Percentiles rank a stretch among this genome's conserved stretches.
These are phyloP conservation scores for Elephantulus edwardii DNA, from an alignment of 2,113 vertebrate genomes.

Conservation along the genomic window DNA sequence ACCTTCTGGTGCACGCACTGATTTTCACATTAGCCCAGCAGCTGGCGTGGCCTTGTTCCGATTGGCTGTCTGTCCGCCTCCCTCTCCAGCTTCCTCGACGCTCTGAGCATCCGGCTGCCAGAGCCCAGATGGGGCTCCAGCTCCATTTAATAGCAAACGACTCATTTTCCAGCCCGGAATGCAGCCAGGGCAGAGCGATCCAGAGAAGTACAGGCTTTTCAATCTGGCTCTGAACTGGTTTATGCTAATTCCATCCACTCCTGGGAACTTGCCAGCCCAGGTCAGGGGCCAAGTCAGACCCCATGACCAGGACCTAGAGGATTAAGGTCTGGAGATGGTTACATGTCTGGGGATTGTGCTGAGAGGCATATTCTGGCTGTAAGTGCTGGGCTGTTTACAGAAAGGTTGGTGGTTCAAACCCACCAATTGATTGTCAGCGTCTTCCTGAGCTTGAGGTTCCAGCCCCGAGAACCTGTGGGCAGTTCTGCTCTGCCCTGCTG, in stretches of 20 bases:
- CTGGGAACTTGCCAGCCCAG: background rate
- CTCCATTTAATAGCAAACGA: conserved; percentile 69
- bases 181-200: conserved; percentile 55
- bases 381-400: no score
- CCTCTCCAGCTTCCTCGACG: conserved; percentile 76
- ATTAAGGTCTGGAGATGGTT: no score
- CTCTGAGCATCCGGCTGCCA: conserved; percentile 67
- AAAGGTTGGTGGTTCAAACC: no score
- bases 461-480: no score
- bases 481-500: no score
- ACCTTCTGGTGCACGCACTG: conserved; percentile 73
- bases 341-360: no score
- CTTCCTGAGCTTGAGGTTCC: no score
- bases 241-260: background rate
- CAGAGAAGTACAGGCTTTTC: conserved; percentile 61
- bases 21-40: conserved; percentile 71
- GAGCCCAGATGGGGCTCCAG: conserved; percentile 70
- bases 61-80: conserved; percentile 54
- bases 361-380: no score
- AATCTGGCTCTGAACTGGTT: background rate
- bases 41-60: conserved; percentile 75
- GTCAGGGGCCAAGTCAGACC: no score
- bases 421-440: no score
- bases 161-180: conserved; percentile 67
- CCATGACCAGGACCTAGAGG: no score